A percentile compares a stretch with the other conserved stretches of the same genome.
Evolutionary conservation across 2,888 invertebrate genomes (phyloP).

Genomic region (Lepidochrysops patricia): DNA sequence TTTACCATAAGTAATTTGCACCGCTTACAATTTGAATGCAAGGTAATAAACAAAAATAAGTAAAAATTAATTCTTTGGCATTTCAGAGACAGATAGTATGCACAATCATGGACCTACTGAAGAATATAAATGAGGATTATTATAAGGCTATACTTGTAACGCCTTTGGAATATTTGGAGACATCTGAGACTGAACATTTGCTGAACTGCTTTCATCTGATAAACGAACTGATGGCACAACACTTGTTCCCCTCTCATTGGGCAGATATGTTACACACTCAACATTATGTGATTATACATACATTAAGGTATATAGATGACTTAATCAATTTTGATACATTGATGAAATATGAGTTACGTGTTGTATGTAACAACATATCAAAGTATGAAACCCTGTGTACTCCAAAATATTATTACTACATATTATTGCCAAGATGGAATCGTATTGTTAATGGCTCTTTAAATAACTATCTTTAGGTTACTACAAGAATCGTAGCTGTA

Average conservation of each 20-base stretch:
- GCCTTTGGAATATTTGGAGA: not conserved
- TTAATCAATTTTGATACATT: too few species aligned
- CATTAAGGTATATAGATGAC: conserved; percentile 5
- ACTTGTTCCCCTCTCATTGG: not conserved
- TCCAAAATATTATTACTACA: too few species aligned
- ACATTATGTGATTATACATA: not conserved
- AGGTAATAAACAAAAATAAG: too few species aligned
- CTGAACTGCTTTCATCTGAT: not conserved
- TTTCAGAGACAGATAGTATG: conserved; percentile 1
- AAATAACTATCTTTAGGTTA: too few species aligned
- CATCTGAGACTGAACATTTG: not conserved
- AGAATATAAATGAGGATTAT: not conserved
- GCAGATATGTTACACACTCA: not conserved
- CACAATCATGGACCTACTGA: not conserved
- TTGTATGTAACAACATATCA: too few species aligned
- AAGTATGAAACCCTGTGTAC: too few species aligned
- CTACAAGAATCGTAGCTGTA: too few species aligned
- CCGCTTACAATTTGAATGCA: too few species aligned
- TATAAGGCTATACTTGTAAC: not conserved
- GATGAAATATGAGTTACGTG: too few species aligned
- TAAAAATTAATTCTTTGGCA: not conserved
- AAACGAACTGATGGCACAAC: not conserved
- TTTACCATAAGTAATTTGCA: too few species aligned
- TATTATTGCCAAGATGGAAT: too few species aligned
- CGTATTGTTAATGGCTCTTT: too few species aligned